Evolutionary conservation across 2,797 vertebrate genomes (phyloP).

Genomic region (Rhabdomys pumilio): DNA sequence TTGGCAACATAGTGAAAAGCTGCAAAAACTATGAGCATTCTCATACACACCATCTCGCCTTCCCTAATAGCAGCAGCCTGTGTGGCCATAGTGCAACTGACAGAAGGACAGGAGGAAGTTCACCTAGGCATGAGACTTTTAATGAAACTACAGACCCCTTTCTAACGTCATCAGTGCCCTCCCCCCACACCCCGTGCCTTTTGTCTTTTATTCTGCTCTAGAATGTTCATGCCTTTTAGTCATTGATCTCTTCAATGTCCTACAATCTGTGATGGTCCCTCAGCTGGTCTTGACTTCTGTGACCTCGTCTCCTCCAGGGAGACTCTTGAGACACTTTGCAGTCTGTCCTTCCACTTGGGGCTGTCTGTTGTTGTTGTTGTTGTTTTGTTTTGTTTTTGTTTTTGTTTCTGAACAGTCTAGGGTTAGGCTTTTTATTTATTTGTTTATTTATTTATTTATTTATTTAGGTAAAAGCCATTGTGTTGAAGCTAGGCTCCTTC

Average conservation of each 20-base stretch:
- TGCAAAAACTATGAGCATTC: not conserved
- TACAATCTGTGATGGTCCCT: not conserved
- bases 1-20: constrained; percentile 4
- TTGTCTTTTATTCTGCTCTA: not conserved
- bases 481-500: not conserved
- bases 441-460: not conserved
- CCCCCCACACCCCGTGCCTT: not conserved
- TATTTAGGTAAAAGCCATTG: not conserved
- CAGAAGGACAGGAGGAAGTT: not conserved
- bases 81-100: not conserved
- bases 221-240: not conserved
- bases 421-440: not conserved
- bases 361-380: not conserved
- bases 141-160: not conserved
- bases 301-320: not conserved
- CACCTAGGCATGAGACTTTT: not conserved
- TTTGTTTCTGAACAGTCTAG: not conserved
- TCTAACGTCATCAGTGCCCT: not conserved
- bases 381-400: not conserved
- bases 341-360: not conserved
- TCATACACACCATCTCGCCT: not conserved
- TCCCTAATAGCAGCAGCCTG: not conserved
- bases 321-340: not conserved
- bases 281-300: not conserved
- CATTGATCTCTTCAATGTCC: not conserved